Base-by-base conservation (phyloP, 2,888 invertebrate species). In the Ditula angustiorana region DNA sequence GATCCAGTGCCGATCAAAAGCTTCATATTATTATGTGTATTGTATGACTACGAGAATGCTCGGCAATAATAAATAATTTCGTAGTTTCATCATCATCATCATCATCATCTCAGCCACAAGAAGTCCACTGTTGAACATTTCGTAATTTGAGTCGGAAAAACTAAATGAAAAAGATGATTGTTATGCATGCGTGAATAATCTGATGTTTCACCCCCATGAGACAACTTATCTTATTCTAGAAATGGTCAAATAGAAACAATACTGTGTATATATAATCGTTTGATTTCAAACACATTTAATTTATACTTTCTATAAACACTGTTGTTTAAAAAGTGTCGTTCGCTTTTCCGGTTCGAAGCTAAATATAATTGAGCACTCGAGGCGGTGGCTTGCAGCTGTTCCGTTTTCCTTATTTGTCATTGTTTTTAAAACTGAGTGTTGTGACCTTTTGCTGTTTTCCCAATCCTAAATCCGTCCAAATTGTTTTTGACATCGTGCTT, bases 281-380 rank as follows among this genome's bases (percentile, higher is more conserved):
- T 33, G 35, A 21, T n/a, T 4, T 50, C 57, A 57, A 44, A 35
- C 16, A 37, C 30, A n/a, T n/a, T n/a, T n/a, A n/a, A n/a, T n/a
- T n/a, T n/a, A n/a, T n/a, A n/a, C n/a, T n/a, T 24, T 57, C 49
- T 33, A 35, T 24, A 50, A 63, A 63, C 28, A 57, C 7, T n/a
- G 13, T 56, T 56, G 61, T 52, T 63, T 63, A 57, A 24, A 49
- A 44, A 50, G 62, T 62, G 57, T 53, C 33, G 61, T 44, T 50
- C 21, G 5, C 4, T 26, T 50, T 33, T 24, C 62, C 33, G 7
- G 30, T 52, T 37, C 21, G 23, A 19, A 21, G 41, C 41, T 41
- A 63, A 52, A n/a, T n/a, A n/a, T n/a, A n/a, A 63, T 63, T 57
- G 57, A 7, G 10, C 13, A 44, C n/a, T 41, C 23, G 19, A 8